Percentiles rank a stretch among this genome's conserved stretches.
These are phyloP conservation scores for Arothron firmamentum DNA, from an alignment of 2,113 vertebrate species.

Conservation along the genomic window DNA sequence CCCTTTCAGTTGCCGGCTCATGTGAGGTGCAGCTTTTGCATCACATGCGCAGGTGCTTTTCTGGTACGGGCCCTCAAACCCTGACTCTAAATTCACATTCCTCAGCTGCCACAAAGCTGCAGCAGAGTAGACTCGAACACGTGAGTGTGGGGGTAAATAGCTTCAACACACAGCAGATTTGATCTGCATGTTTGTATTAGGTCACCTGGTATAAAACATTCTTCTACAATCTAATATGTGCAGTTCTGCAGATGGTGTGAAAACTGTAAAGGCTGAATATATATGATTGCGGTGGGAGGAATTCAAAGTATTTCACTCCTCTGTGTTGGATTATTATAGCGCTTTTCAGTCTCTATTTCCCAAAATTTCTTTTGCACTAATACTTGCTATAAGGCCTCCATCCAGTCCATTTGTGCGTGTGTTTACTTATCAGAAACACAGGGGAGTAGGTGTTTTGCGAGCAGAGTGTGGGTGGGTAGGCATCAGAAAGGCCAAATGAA, in stretches of 20 bases:
- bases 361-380: slow-evolving; percentile 30
- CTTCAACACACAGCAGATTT: slow-evolving; percentile 9
- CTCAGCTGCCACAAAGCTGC: slow-evolving; percentile 26
- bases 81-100: slow-evolving; percentile 69
- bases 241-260: slow-evolving; percentile 16
- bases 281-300: slow-evolving; percentile 30
- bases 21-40: slow-evolving; percentile 63
- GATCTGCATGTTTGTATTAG: slow-evolving; percentile 19
- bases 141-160: too few relatives aligned
- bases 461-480: slow-evolving; percentile 62
- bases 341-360: slow-evolving; percentile 20
- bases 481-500: slow-evolving; percentile 74
- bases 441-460: slow-evolving; percentile 59
- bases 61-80: slow-evolving; percentile 53
- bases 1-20: slow-evolving; percentile 64
- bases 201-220: not conserved
- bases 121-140: not conserved
- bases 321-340: slow-evolving; percentile 25
- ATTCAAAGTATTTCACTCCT: slow-evolving; percentile 35
- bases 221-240: slow-evolving; percentile 5
- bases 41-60: slow-evolving; percentile 69
- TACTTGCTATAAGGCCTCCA: slow-evolving; percentile 46
- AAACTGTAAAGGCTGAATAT: slow-evolving; percentile 31
- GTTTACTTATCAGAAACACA: slow-evolving; percentile 63
- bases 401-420: slow-evolving; percentile 60